Conservation (phyloP, 92 coral and sea anemone genomes). For the Siderastrea siderea region DNA sequence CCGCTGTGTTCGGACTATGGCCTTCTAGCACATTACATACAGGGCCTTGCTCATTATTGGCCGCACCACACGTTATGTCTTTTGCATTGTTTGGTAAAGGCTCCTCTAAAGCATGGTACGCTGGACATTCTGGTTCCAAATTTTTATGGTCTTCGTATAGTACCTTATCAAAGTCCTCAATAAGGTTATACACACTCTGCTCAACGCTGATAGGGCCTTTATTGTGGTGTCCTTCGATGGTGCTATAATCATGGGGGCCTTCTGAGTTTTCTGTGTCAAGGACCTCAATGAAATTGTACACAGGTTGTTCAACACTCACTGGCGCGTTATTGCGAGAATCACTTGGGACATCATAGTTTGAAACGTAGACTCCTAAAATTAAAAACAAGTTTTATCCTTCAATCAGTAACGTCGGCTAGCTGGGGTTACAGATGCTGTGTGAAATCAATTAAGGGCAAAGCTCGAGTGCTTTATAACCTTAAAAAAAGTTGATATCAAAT, state of each 20-base stretch:
- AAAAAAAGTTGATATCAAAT: too few relatives aligned
- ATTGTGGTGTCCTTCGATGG: background rate
- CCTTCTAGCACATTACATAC: slow-evolving; percentile 9
- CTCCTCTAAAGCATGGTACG: background rate
- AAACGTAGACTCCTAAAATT: slow-evolving; percentile 9
- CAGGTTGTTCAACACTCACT: background rate
- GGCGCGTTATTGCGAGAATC: background rate
- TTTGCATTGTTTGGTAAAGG: background rate
- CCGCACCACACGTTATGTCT: background rate
- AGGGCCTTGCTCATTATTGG: background rate
- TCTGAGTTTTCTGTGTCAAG: background rate
- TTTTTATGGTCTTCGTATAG: background rate
- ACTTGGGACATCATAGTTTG: slow-evolving; percentile 14
- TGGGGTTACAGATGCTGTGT: too few relatives aligned
- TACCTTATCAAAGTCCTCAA: slow-evolving; percentile 2
- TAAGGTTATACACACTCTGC: background rate
- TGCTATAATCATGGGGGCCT: background rate
- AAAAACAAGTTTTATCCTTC: background rate
- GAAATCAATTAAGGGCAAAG: too few relatives aligned
- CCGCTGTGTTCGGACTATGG: background rate
- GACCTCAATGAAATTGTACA: background rate
- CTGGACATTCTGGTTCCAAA: background rate
- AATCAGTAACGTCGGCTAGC: too few relatives aligned
- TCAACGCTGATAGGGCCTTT: background rate
- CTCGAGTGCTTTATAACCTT: too few relatives aligned